A percentile compares a stretch with the other conserved stretches of the same genome.
Conservation (phyloP, 1,140 invertebrate species). For the Myzus persicae region DNA sequence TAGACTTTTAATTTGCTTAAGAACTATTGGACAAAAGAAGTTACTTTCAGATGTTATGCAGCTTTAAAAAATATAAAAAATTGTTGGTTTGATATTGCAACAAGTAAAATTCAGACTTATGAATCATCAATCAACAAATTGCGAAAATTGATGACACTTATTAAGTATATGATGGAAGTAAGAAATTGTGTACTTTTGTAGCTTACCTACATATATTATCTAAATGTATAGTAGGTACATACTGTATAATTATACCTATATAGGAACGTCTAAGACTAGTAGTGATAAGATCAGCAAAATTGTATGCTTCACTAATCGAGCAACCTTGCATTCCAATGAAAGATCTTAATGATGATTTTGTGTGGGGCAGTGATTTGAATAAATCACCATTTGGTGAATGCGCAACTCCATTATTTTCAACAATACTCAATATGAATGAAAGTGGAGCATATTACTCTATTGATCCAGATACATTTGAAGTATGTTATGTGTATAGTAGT, state of each 20-base stretch:
- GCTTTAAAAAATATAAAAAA: background rate
- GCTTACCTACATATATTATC: background rate
- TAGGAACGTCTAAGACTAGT: background rate
- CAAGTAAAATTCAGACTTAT: background rate
- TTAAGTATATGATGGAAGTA: constrained; percentile 48
- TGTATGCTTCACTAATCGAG: background rate
- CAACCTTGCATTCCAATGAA: background rate
- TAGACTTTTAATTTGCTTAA: constrained; percentile 29
- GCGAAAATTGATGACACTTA: background rate
- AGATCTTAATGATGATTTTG: background rate
- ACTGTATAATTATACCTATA: background rate
- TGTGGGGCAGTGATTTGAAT: background rate
- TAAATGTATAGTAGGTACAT: background rate
- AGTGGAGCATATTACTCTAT: constrained; percentile 12
- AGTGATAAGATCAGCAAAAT: background rate
- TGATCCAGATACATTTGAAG: constrained; percentile 25
- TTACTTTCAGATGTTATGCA: background rate
- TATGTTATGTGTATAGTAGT: background rate
- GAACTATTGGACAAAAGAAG: background rate
- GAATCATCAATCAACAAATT: constrained; percentile 4
- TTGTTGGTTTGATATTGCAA: constrained; percentile 28
- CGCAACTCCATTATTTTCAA: background rate
- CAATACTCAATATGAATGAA: constrained; percentile 4
- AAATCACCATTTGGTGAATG: background rate
- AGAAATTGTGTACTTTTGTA: background rate